Conservation (phyloP, 2,888 invertebrate genomes). For the Rhamphomyia laevipes region DNA sequence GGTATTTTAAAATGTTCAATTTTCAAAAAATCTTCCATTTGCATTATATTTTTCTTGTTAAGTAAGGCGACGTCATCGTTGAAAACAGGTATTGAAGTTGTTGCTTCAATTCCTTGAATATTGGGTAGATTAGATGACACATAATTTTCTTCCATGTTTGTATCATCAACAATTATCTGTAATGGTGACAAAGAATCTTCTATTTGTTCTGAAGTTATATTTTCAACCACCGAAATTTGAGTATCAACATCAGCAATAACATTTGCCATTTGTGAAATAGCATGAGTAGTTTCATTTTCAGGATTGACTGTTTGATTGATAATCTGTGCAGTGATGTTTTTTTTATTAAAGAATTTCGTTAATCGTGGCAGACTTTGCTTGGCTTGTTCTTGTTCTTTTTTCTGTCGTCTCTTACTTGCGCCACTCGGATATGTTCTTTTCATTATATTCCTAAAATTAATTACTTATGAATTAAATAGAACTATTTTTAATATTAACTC, state of each 20-base stretch:
- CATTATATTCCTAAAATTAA: neutral
- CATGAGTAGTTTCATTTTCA: neutral
- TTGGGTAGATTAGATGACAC: neutral
- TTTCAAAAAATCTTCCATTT: conserved; percentile 1
- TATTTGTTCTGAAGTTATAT: neutral
- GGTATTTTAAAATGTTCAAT: neutral
- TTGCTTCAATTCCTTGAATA: neutral
- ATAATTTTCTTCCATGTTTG: neutral
- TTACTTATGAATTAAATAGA: neutral
- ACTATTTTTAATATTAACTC: neutral
- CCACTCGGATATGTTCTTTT: neutral
- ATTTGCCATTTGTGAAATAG: neutral
- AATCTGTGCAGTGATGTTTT: neutral
- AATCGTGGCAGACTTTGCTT: neutral
- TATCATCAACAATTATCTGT: neutral
- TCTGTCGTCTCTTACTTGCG: neutral
- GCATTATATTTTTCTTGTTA: conserved; percentile 1
- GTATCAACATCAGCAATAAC: neutral
- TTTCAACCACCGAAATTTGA: neutral
- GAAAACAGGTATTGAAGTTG: neutral
- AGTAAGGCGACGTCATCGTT: conserved; percentile 1
- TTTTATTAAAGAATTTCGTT: neutral
- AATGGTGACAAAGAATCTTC: neutral
- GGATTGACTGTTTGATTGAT: neutral
- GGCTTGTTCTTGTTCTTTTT: neutral